These are phyloP conservation scores for Thamnaconus septentrionalis DNA, from an alignment of 2,113 vertebrate species.

Conservation along the genomic window DNA sequence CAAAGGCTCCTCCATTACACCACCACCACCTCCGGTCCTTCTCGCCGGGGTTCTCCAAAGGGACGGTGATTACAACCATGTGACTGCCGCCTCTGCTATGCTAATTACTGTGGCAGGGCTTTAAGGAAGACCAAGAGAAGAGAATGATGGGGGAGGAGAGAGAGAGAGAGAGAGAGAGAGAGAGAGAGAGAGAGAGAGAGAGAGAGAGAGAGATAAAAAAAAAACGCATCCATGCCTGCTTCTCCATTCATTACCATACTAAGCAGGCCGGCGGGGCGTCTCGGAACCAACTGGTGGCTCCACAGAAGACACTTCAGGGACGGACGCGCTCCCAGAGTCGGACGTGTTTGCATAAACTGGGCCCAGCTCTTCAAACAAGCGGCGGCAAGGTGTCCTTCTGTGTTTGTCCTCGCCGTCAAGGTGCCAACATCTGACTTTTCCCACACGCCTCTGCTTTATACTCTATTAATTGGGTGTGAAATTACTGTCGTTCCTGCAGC, in stretches of 20 bases:
- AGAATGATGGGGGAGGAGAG: conserved; percentile 7
- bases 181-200: too few species aligned
- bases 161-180: too few species aligned
- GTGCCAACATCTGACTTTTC: conserved; percentile 42
- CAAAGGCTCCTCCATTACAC: conserved; percentile 30
- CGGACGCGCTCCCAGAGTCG: conserved; percentile 29
- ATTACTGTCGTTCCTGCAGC: conserved; percentile 34
- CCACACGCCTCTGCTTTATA: conserved; percentile 21
- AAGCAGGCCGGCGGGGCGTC: conserved; percentile 59
- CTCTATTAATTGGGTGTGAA: conserved; percentile 51
- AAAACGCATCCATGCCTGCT: conserved; percentile 32
- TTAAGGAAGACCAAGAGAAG: conserved; percentile 46
- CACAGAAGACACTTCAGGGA: conserved; percentile 65
- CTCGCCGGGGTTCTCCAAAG: conserved; percentile 53
- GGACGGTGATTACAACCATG: conserved; percentile 72
- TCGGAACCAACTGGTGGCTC: conserved; percentile 46
- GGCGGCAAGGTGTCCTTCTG: conserved; percentile 41
- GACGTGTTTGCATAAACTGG: conserved; percentile 56
- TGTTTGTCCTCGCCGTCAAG: conserved; percentile 50
- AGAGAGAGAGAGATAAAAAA: too few species aligned
- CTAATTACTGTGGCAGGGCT: conserved; percentile 68
- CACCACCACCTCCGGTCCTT: conserved; percentile 44
- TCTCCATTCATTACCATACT: conserved; percentile 75
- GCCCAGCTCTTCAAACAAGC: conserved; percentile 28
- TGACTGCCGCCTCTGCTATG: conserved; percentile 58